Conservation (phyloP, 2,888 invertebrate species). For the Spicauda simplicius region DNA sequence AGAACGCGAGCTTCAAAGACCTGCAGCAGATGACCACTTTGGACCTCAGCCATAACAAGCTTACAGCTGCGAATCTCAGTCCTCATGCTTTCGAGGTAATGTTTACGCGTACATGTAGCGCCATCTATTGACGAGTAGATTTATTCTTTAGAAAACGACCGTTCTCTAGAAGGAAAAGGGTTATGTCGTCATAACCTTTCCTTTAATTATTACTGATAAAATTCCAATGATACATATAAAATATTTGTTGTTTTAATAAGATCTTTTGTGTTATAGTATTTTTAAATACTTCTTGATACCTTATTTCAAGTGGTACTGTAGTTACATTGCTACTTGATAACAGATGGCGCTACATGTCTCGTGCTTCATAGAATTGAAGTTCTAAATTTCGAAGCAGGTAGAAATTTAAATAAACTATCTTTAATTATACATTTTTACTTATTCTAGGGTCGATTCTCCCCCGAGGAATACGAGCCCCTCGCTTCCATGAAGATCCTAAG, state of each 20-base stretch:
- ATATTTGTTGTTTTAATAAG: too few relatives aligned
- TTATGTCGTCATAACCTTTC: too few relatives aligned
- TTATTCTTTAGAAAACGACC: too few relatives aligned
- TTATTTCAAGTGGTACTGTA: too few relatives aligned
- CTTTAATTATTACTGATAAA: too few relatives aligned
- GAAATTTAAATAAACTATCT: too few relatives aligned
- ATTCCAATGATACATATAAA: too few relatives aligned
- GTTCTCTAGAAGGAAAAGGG: too few relatives aligned
- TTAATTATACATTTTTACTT: background rate
- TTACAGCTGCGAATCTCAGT: conserved; percentile 84
- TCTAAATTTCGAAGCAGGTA: too few relatives aligned
- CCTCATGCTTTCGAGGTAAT: conserved; percentile 89
- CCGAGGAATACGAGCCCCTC: conserved; percentile 86
- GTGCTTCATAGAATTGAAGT: background rate
- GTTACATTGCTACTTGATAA: background rate
- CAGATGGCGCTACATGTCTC: background rate
- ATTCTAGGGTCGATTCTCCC: conserved; percentile 63
- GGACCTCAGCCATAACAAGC: conserved; percentile 88
- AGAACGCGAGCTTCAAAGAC: conserved; percentile 86
- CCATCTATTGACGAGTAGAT: background rate
- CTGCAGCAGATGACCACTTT: conserved; percentile 86
- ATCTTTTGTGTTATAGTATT: too few relatives aligned
- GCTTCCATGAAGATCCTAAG: conserved; percentile 84
- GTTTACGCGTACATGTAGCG: background rate
- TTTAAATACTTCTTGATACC: too few relatives aligned